phyloP scores from a whole-genome alignment of 2,888 invertebrate genomes.

The Acleris cristana region DNA sequence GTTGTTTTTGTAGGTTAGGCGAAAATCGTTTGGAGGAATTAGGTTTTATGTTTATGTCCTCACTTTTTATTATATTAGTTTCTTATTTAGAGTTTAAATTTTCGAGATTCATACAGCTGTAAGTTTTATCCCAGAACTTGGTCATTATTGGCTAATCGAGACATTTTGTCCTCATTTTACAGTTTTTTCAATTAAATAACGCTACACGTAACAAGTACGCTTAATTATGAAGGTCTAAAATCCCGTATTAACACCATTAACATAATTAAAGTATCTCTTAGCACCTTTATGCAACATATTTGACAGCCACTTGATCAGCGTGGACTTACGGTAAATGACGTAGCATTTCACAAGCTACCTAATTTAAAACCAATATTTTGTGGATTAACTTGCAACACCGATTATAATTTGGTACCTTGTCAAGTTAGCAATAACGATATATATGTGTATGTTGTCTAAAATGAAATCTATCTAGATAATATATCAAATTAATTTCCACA shows the following conservation, averaged over 20 bases:
- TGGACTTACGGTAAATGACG: not conserved
- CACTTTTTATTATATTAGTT: no score
- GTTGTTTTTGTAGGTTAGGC: no score
- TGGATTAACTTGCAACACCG: not conserved
- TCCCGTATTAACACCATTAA: conserved; percentile 7
- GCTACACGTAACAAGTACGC: not conserved
- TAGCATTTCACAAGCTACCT: not conserved
- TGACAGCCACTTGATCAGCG: not conserved
- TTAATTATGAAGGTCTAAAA: conserved; percentile 1
- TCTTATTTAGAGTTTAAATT: no score
- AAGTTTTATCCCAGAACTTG: no score
- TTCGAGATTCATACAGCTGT: no score
- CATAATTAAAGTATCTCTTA: conserved; percentile 19
- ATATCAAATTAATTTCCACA: no score
- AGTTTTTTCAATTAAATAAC: not conserved
- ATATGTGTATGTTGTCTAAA: no score
- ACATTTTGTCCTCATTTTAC: not conserved
- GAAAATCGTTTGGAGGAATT: no score
- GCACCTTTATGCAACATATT: conserved; percentile 25
- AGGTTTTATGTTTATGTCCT: no score
- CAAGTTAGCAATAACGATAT: not conserved
- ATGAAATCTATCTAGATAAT: no score
- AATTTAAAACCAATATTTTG: not conserved
- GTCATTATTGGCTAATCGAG: not conserved
- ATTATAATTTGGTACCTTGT: not conserved